These are phyloP conservation scores for Rugalucina vietnamica DNA, from an alignment of 2,888 invertebrate species.

Conservation along the genomic window DNA sequence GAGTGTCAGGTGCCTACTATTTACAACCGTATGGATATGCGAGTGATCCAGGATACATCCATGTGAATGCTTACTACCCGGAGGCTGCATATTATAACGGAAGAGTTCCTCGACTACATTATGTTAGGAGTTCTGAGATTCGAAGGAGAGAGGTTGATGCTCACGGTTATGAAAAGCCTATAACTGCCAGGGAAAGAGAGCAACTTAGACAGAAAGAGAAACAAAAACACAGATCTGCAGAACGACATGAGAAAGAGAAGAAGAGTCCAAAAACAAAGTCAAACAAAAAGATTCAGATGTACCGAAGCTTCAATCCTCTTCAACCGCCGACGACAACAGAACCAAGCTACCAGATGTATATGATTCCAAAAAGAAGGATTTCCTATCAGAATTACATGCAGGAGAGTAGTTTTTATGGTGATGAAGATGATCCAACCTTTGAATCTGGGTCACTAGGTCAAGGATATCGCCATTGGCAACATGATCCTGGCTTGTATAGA, in stretches of 20 bases:
- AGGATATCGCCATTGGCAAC: neutral
- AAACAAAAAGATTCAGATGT: conserved; percentile 43
- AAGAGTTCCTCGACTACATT: neutral
- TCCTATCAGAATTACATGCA: conserved; percentile 51
- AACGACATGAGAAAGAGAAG: neutral
- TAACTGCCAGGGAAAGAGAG: neutral
- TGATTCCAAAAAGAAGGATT: conserved; percentile 1
- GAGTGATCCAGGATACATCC: neutral
- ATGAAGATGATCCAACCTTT: neutral
- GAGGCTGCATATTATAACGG: neutral
- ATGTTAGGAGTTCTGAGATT: neutral
- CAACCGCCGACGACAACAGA: neutral
- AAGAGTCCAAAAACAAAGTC: conserved; percentile 41
- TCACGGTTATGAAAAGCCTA: neutral
- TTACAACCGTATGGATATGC: neutral
- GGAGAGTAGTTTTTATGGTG: conserved; percentile 37
- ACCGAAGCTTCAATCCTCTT: conserved; percentile 9
- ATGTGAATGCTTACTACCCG: neutral
- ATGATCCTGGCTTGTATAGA: neutral
- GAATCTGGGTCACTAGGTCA: neutral
- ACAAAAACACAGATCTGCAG: neutral
- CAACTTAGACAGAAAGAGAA: neutral
- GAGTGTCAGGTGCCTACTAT: neutral
- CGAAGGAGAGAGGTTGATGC: neutral
- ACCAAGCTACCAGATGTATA: neutral